These are phyloP conservation scores for Periophthalmus magnuspinnatus DNA, from an alignment of 2,797 vertebrate genomes.

Conservation along the genomic window DNA sequence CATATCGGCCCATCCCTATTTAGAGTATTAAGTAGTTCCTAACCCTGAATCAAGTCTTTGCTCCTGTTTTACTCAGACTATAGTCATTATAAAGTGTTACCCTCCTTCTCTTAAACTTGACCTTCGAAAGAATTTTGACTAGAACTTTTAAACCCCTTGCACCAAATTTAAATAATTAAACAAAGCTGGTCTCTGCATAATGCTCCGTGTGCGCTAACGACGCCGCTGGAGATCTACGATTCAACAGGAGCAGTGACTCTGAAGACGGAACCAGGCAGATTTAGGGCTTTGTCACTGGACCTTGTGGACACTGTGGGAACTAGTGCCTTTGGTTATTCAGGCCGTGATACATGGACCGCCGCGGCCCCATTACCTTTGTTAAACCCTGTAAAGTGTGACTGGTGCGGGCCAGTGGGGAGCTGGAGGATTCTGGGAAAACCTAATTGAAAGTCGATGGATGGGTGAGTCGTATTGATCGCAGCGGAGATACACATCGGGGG, in stretches of 20 bases:
- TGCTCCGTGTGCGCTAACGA: not conserved
- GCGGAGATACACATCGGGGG: slow-evolving; percentile 40
- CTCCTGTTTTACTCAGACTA: too few species aligned
- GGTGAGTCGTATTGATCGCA: slow-evolving; percentile 65
- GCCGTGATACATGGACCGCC: slow-evolving; percentile 40
- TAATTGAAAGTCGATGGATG: slow-evolving; percentile 70
- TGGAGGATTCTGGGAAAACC: slow-evolving; percentile 40
- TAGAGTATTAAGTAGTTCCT: too few species aligned
- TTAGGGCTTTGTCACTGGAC: slow-evolving; percentile 35
- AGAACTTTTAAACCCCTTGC: not conserved
- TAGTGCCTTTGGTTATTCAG: slow-evolving; percentile 27
- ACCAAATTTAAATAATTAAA: not conserved
- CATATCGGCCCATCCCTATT: too few species aligned
- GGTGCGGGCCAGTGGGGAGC: slow-evolving; percentile 43
- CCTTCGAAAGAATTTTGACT: not conserved
- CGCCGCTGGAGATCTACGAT: slow-evolving; percentile 14
- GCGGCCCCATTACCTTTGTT: slow-evolving; percentile 48
- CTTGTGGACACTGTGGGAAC: slow-evolving; percentile 22
- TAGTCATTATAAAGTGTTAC: too few species aligned
- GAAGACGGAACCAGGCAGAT: slow-evolving; percentile 21
- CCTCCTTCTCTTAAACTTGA: not conserved
- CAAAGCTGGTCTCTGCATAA: not conserved
- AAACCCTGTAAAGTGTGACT: slow-evolving; percentile 51
- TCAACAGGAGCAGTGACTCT: slow-evolving; percentile 28
- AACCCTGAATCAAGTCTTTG: too few species aligned